Evolutionary conservation across 2,888 invertebrate genomes (phyloP).

Genomic region (Alitta virens): DNA sequence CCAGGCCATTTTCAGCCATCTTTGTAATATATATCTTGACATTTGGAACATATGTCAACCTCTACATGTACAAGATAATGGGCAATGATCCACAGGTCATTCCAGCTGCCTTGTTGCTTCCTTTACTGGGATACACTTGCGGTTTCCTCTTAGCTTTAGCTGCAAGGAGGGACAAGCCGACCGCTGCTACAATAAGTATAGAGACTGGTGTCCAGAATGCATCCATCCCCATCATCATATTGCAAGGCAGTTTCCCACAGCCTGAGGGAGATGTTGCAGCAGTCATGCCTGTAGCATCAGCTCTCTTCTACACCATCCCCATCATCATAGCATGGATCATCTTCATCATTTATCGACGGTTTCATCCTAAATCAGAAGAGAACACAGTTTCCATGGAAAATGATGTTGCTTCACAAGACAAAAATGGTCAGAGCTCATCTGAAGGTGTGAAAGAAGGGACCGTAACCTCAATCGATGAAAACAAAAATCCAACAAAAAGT

Average conservation of each 20-base stretch:
- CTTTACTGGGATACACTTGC: slow-evolving; percentile 58
- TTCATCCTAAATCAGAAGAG: too few species aligned
- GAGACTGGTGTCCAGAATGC: slow-evolving; percentile 17
- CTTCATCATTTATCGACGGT: too few species aligned
- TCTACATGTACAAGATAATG: slow-evolving; percentile 54
- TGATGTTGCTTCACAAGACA: too few species aligned
- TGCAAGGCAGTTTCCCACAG: slow-evolving; percentile 35
- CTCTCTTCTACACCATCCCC: slow-evolving; percentile 48
- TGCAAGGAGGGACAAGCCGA: slow-evolving; percentile 35
- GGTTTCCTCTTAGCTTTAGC: slow-evolving; percentile 55
- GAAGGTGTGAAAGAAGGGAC: too few species aligned
- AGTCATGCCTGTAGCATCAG: slow-evolving; percentile 27
- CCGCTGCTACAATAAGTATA: slow-evolving; percentile 8
- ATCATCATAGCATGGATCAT: slow-evolving; percentile 11
- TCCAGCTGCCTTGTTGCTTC: slow-evolving; percentile 55
- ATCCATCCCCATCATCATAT: slow-evolving; percentile 14
- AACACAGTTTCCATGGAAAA: too few species aligned
- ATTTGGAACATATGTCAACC: slow-evolving; percentile 57
- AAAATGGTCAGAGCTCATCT: too few species aligned
- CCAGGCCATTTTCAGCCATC: slow-evolving; percentile 55
- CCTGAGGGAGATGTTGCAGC: slow-evolving; percentile 40
- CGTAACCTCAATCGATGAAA: too few species aligned
- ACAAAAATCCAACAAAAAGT: too few species aligned
- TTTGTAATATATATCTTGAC: slow-evolving; percentile 55
- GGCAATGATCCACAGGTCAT: slow-evolving; percentile 49